A percentile compares a stretch with the other conserved stretches of the same genome.
Conservation (phyloP, 2,888 invertebrate genomes). For the Dryomyza anilis region DNA sequence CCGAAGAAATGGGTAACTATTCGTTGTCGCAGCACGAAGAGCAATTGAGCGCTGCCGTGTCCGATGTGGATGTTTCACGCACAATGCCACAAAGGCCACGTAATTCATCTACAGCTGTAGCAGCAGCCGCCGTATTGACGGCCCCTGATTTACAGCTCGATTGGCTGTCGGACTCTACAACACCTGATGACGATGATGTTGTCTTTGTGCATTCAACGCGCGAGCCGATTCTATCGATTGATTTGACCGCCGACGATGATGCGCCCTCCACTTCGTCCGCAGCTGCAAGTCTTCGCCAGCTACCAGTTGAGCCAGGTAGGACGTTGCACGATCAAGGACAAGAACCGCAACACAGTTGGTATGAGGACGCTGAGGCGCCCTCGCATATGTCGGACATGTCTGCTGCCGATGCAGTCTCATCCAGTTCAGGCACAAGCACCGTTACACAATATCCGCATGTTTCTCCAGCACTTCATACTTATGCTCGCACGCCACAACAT, state of each 20-base stretch:
- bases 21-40: background rate
- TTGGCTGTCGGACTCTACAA: conserved; percentile 69
- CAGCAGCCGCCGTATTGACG: conserved; percentile 49
- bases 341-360: conserved; percentile 24
- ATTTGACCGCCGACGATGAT: conserved; percentile 68
- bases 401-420: background rate
- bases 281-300: conserved; percentile 24
- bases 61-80: background rate
- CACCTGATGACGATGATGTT: conserved; percentile 68
- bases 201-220: conserved; percentile 61
- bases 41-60: background rate
- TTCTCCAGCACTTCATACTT: background rate
- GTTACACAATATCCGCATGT: background rate
- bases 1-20: background rate
- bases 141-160: conserved; percentile 77
- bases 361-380: background rate
- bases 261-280: conserved; percentile 27
- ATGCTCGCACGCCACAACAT: conserved; percentile 3
- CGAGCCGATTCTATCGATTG: conserved; percentile 64
- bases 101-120: conserved; percentile 32
- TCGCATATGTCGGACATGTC: background rate
- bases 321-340: conserved; percentile 29
- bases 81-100: background rate
- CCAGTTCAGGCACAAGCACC: background rate
- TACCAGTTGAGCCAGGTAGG: too few relatives aligned